Evolutionary conservation across 2,797 vertebrate genomes (phyloP).

Genomic region (Telmatherina bonti): DNA sequence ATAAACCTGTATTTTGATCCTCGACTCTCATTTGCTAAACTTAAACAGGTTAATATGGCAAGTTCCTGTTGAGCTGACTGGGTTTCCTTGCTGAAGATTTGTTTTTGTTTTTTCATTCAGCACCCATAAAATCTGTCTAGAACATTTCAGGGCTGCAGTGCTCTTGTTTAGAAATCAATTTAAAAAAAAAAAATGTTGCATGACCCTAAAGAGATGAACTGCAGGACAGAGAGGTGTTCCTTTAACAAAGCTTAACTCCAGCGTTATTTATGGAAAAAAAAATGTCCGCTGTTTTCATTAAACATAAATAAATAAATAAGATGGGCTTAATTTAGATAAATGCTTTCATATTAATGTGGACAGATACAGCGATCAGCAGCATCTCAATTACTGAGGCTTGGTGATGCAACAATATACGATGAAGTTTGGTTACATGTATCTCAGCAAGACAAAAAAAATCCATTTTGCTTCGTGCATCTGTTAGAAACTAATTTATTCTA

Average conservation of each 20-base stretch:
- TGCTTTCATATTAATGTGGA: conserved; percentile 19
- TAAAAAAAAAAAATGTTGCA: too few relatives aligned
- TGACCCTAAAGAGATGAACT: neutral
- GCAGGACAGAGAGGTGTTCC: neutral
- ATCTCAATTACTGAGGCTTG: conserved; percentile 43
- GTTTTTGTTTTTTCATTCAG: too few relatives aligned
- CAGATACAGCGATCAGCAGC: conserved; percentile 41
- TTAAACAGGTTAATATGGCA: neutral
- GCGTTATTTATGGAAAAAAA: neutral
- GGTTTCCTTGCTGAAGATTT: neutral
- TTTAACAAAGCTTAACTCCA: neutral
- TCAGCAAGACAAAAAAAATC: neutral
- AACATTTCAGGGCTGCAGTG: neutral
- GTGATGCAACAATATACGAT: conserved; percentile 28
- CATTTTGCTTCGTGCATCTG: conserved; percentile 7
- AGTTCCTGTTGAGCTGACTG: neutral
- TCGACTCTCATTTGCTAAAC: too few relatives aligned
- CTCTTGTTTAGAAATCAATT: too few relatives aligned
- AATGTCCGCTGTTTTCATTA: neutral
- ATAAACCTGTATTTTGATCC: too few relatives aligned
- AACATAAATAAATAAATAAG: conserved; percentile 8
- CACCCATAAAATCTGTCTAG: neutral
- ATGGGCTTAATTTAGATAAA: neutral
- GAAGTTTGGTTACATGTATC: conserved; percentile 31
- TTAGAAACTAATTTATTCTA: conserved; percentile 15